Evolutionary conservation across 2,797 vertebrate genomes (phyloP), one percentile per base, ranked within the genome.

Genomic region (Pyrocephalus nanus): DNA sequence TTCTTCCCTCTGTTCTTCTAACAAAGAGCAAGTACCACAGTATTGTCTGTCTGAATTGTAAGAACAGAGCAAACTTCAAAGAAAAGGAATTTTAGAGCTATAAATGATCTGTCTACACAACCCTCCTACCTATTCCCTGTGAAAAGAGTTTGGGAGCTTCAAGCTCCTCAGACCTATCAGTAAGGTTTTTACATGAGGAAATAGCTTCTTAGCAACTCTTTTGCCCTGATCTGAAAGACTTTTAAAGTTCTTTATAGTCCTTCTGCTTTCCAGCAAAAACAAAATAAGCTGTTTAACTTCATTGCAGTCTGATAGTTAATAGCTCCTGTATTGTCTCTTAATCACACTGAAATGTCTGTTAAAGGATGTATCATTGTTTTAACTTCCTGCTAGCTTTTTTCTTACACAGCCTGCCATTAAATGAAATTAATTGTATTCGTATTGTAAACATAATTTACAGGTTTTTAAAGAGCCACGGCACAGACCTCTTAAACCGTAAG

Each of bases 311-410:
- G 88, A 88, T 92, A 93, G 80, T 82, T 93, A 95, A 96, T 87
- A 96, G 93, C 88, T 95, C 78, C 91, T 87, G 91, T 67, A 95
- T 92, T 97, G 95, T 96, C 86, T 91, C 50, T 79, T 93, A 91
- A 92, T 89, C 94, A 85, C 86, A 67, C 43, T 43, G 43, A 43
- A 43, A 43, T 43, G 43, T 65, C 92, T 94, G 77, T 19, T 92
- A 92, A 95, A 92, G 92, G 91, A 97, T 85, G 67, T 64, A 91
- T 51, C 88, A 94, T 94, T 94, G 93, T 95, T 94, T 89, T 89
- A 92, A 65, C 92, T 95, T 97, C 92, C 93, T 95, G 84, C 18
- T 72, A 51, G 83, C 45, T 77, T 89, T 88, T 71, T 76, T 58
- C 88, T 87, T 85, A 67, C 72, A 72, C 61, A 58, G 89, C 42